Base-by-base conservation (phyloP, 2,113 vertebrate genomes). In the Eretmochelys imbricata region DNA sequence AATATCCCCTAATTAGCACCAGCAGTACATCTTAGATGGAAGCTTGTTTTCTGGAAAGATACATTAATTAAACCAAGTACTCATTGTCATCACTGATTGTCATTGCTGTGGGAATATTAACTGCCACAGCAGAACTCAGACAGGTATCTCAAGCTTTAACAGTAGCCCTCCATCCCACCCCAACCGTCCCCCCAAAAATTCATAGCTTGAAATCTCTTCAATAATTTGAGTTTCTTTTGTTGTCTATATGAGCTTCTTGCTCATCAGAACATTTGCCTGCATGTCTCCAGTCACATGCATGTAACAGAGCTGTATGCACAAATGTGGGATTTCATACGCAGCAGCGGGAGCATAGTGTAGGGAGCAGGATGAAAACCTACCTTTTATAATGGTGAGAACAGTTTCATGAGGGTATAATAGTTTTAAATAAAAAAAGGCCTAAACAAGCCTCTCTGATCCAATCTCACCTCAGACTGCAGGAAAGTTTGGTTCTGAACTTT, bases 91-190 rank as follows among this genome's bases (percentile, higher is more conserved):
- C 96, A 94, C 95, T 93, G 92, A 87, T 91, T 95, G 96, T 92
- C 94, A 91, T 96, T 96, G 97, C 95, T 96, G 95, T 92, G 94
- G 87, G 96, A 97, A 97, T 97, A 96, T 96, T 94, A 96, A 97
- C 94, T 88, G 92, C 94, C 38, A 92, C 92, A 91, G 87, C 89
- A 91, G 91, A 94, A 80, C 93, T 25, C 81, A 94, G 91, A 50
- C 90, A 29, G 81, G 85, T 42, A 91, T 92, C 94, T 91, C 89
- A 3, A n/a, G 85, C 89, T 87, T 79, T 84, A 89, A 95, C 4
- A 0, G 1, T 84, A 89, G 20, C 51, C 51, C 48, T 11, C 53
- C 35, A 38, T 38, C 35, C 69, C 62, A 9, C 53, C 20, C 20
- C 53, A 7, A 22, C 53, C 7, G 69, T 42, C 55, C 81, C 27